Conservation (phyloP, 2,797 vertebrate species). For the Epinephelus coioides region DNA sequence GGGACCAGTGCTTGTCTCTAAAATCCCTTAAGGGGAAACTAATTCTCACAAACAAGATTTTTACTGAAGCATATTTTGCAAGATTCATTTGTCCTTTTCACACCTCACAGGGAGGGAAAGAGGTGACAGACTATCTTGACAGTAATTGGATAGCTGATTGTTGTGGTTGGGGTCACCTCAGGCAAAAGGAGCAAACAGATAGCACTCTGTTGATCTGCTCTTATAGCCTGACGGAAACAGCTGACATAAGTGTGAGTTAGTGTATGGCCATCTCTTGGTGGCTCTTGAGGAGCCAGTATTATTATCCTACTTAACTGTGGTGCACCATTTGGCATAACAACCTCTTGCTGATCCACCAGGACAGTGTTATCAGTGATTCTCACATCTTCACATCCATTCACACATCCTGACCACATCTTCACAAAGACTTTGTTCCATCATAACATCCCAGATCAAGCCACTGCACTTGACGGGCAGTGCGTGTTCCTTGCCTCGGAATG, state of each 20-base stretch:
- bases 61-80: constrained; percentile 26
- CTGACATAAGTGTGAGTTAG: background rate
- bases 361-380: background rate
- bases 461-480: too few relatives aligned
- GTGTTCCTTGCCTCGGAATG: too few relatives aligned
- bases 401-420: too few relatives aligned
- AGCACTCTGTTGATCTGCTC: background rate
- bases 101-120: constrained; percentile 41
- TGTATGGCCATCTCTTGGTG: background rate
- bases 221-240: background rate
- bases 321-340: background rate
- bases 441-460: too few relatives aligned
- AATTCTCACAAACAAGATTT: constrained; percentile 24
- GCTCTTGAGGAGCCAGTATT: background rate
- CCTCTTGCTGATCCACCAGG: background rate
- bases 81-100: constrained; percentile 57
- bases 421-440: too few relatives aligned
- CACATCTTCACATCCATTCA: background rate
- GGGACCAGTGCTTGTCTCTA: background rate
- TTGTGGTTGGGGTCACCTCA: constrained; percentile 34
- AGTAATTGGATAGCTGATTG: constrained; percentile 71
- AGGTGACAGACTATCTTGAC: constrained; percentile 71
- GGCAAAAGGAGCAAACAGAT: constrained; percentile 20
- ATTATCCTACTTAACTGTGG: background rate
- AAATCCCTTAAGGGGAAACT: constrained; percentile 10